A percentile compares a stretch with the other conserved stretches of the same genome.
Conservation (phyloP, 2,797 vertebrate species). For the Phoxinus dragarum region DNA sequence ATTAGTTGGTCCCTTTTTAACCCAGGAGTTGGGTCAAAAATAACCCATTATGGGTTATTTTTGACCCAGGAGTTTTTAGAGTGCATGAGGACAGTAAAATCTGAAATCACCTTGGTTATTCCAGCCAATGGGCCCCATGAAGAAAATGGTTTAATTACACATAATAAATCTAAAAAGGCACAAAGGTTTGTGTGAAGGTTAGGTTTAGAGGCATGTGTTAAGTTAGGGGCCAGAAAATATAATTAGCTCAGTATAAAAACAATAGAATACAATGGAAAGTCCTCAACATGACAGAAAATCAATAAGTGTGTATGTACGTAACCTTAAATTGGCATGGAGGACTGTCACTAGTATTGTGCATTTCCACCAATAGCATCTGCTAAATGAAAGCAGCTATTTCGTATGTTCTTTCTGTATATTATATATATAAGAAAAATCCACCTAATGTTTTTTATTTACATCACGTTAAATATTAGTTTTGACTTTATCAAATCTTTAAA, state of each 20-base stretch:
- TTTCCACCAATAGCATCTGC: neutral
- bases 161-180: neutral
- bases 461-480: neutral
- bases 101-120: slow-evolving; percentile 3
- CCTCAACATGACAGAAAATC: neutral
- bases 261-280: neutral
- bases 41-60: too few species aligned
- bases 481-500: neutral
- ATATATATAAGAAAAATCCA: neutral
- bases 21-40: too few species aligned
- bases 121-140: neutral
- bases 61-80: too few species aligned
- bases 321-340: neutral
- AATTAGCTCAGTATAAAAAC: neutral
- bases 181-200: neutral
- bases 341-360: neutral
- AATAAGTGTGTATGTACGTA: neutral
- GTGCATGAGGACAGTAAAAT: neutral
- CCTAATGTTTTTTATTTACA: neutral
- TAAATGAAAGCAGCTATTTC: neutral
- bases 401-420: neutral
- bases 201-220: neutral
- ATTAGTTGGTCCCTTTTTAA: too few species aligned
- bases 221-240: neutral
- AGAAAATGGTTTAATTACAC: neutral